Base-by-base conservation (phyloP, 2,113 vertebrate species). In the Psilopsiagon aymara region DNA sequence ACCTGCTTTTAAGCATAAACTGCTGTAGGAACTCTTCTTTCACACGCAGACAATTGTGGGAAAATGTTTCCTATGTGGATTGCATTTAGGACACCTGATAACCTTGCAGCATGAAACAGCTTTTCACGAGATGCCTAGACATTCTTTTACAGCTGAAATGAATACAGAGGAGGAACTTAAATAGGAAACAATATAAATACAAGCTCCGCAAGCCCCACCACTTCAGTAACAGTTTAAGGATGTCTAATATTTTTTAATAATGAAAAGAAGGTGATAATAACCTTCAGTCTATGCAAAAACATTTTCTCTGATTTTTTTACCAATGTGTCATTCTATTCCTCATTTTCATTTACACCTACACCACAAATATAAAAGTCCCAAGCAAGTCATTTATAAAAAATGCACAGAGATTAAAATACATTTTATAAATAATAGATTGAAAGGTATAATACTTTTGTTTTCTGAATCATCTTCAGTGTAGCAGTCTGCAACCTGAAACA, bases 401-500 rank as follows among this genome's bases (percentile, higher is more conserved):
- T 1, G 4, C 60, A 46, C 7, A 59, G 57, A 62, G 21, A 55
- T 78, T 21, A 93, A 74, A 90, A 86, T 41, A 71, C 7, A 52
- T 55, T 86, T 80, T 37, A 8, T 37, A 17, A 88, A 43, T 57
- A 73, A 81, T 6, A 77, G 29, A 71, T 74, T 60, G 15, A 60
- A 67, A 83, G 71, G 74, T 69, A 62, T 74, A 90, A 85, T 28
- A 74, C n/a, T 51, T 82, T 28, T 79, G 64, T 73, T 82, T 88
- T 35, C 69, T 66, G 55, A 82, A 87, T 93, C 66, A 90, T 90
- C 63, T 88, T 93, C 67, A 92, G 46, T 13, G 70, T 59, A 85
- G 74, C 85, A 62, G 82, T 39, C 82, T 78, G 53, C 73, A 94
- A 91, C 76, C 69, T 92, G 88, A 88, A 93, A 77, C 53, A 81